phyloP scores from a whole-genome alignment of 2,113 vertebrate species.

The human region GRCh38 chr7:133593001-133593500 shows the following conservation, averaged over 20 bases:
- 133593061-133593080: not conserved
- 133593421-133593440: constrained; percentile 31
- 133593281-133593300: not conserved
- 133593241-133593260: not conserved
- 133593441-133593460: constrained; percentile 40
- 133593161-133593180: not conserved
- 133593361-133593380: constrained; percentile 63
- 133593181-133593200: not conserved
- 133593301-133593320: not conserved
- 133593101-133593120: not conserved
- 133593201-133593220: not conserved
- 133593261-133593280: not conserved
- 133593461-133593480: not conserved
- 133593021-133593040: too few species aligned
- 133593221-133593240: not conserved
- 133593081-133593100: not conserved
- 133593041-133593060: not conserved
- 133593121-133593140: not conserved
- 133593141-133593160: not conserved
- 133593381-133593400: constrained; percentile 46
- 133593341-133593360: constrained; percentile 37
- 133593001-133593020: too few species aligned
- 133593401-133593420: constrained; percentile 24
- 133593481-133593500: not conserved
- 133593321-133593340: constrained; percentile 34